Base-by-base conservation (phyloP, 1,140 invertebrate genomes). In the Drosophila ercepeae region DNA sequence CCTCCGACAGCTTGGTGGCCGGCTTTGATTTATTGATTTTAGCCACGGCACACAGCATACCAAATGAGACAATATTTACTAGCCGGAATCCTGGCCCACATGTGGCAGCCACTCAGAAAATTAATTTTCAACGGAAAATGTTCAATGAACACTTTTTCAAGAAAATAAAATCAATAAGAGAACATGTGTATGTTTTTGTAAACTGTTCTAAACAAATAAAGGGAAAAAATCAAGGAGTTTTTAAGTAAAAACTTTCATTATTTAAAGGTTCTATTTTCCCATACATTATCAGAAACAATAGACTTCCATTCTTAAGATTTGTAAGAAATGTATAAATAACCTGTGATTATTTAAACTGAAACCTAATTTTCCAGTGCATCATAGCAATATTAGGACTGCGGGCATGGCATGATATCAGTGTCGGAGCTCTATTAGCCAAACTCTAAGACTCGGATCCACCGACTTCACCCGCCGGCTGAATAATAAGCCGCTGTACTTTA, bases 1-100 rank as follows among this genome's bases (percentile, higher is more conserved):
- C 34, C 42, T 19, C 34, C 21, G 19, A 13, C 41, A 25, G 50
- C 25, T 53, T 52, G 76, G 48, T 52, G 76, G 48, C 68, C 57
- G 36, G 75, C 83, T 88, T 83, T 88, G 83, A 88, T 88, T 88
- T 88, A 88, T 88, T 88, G 83, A 88, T 88, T 88, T 83, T 76
- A 42, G 84, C 59, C 65, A 57, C 49, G 53, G 70, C 75, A 81
- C 49, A 82, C 73, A 69, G 81, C 73, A 86, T 86, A 86, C 82
- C 51, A 88, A 88, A 88, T 78, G 82, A 88, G 82, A 88, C 76
- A 78, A 89, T 78, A 75, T 89, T 82, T 82, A 72, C 77, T 63
- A 54, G 50, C 61, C 50, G 34, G 41, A 29, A 16, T 63, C 54
- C 55, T 71, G 59, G 53, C 52, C 54, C 81, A 81, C 79, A 83